Base-by-base conservation (phyloP, 2,113 vertebrate species). In the Otis tarda region DNA sequence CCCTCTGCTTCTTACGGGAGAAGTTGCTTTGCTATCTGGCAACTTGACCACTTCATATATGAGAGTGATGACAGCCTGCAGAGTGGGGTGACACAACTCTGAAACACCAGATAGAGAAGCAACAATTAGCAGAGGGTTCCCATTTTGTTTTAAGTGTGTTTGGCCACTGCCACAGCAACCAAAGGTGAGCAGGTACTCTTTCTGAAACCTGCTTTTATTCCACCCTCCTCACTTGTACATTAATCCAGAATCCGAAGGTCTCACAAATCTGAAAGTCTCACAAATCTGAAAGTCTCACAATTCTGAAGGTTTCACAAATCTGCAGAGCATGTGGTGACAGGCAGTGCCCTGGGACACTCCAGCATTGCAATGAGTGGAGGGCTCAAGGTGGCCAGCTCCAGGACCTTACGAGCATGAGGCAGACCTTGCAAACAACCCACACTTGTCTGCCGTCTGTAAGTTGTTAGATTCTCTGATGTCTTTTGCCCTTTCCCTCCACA, bases 41-140 rank as follows among this genome's bases (percentile, higher is more conserved):
- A 83, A 6, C n/a, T 75, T 57, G 61, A 55, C 7, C 0, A 2
- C 43, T 75, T 79, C 3, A 0, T 4, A 3, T 45, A 14, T 8
- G 10, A 25, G 16, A 47, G 52, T 14, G 76, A 81, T 37, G 56
- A 64, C 22, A 75, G 37, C 52, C 64, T 61, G 65, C 7, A 82
- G 12, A 79, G 41, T 20, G 68, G 30, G 8, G 23, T 23, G 27
- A 39, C 39, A 53, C 33, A 53, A 28, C 22, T 64, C 39, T 50
- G 30, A 55, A 86, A 56, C 30, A 33, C 23, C 37, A 78, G 19
- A 33, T 1, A 70, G 20, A 82, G 60, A 35, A 75, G 25, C 24
- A 67, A 16, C 6, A 59, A 47, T 70, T 63, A 85, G 28, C 16
- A 45, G 27, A 27, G 14, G 5, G 14, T 65, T 75, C 28, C 41